Evolutionary conservation across 64 coral and sea anemone species (phyloP).

Genomic region (Montipora cactus): DNA sequence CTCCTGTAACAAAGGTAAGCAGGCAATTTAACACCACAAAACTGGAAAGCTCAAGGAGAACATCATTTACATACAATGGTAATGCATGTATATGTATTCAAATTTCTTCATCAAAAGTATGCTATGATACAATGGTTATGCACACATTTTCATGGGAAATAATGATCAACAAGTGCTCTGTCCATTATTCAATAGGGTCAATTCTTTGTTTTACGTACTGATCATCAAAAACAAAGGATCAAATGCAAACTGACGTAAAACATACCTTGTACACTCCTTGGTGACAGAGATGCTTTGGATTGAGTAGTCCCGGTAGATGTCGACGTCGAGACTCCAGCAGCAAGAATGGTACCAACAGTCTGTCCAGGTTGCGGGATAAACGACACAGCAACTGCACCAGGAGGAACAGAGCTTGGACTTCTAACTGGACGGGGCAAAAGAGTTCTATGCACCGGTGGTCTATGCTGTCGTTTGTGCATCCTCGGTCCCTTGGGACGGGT

Average conservation of each 20-base stretch:
- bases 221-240: too few relatives aligned
- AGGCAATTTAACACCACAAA: too few relatives aligned
- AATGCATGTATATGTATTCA: too few relatives aligned
- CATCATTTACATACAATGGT: too few relatives aligned
- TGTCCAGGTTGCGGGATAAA: slow-evolving; percentile 95
- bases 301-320: slow-evolving; percentile 6
- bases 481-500: slow-evolving; percentile 22
- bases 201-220: too few relatives aligned
- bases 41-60: too few relatives aligned
- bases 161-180: too few relatives aligned
- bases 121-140: too few relatives aligned
- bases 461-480: slow-evolving; percentile 35
- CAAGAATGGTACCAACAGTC: slow-evolving; percentile 81
- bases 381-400: slow-evolving; percentile 91
- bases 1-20: neutral
- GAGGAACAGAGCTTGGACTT: slow-evolving; percentile 66
- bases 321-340: slow-evolving; percentile 45
- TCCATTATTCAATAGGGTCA: too few relatives aligned
- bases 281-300: slow-evolving; percentile 19
- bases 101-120: too few relatives aligned
- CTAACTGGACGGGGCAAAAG: slow-evolving; percentile 86
- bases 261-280: slow-evolving; percentile 1
- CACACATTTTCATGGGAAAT: too few relatives aligned
- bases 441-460: slow-evolving; percentile 79
- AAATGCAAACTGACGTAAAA: neutral